These are phyloP conservation scores for Acanthosepion esculentum DNA, from an alignment of 2,888 invertebrate genomes.

Conservation along the genomic window DNA sequence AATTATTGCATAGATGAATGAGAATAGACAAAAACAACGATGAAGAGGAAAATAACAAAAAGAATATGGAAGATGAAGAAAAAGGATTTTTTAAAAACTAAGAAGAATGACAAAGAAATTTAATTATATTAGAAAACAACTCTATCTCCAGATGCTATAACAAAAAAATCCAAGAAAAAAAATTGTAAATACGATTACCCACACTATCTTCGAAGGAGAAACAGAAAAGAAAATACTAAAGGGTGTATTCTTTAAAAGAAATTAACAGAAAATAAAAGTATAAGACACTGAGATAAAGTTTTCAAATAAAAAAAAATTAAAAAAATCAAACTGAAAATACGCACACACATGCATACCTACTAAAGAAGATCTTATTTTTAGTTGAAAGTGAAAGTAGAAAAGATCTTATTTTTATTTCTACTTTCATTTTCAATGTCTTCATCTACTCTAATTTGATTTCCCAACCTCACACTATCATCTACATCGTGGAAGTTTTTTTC, in stretches of 20 bases:
- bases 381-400: too few species aligned
- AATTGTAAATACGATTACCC: neutral
- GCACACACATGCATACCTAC: neutral
- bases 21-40: neutral
- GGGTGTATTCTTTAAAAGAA: neutral
- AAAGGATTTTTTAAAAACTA: neutral
- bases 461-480: neutral
- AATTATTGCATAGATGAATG: slow-evolving; percentile 7
- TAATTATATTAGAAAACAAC: neutral
- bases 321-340: neutral
- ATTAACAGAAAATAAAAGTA: neutral
- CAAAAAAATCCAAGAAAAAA: neutral
- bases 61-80: neutral
- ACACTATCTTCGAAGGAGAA: neutral
- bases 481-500: neutral
- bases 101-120: neutral
- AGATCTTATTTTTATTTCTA: neutral
- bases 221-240: neutral
- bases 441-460: slow-evolving; percentile 1
- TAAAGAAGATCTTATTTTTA: neutral
- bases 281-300: neutral
- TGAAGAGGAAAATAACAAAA: neutral
- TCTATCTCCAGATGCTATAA: neutral
- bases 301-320: neutral
- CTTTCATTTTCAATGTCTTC: slow-evolving; percentile 24